Evolutionary conservation across 1,140 invertebrate species (phyloP), one percentile per base, ranked within the genome.

Genomic region (Epicauta chinensis): DNA sequence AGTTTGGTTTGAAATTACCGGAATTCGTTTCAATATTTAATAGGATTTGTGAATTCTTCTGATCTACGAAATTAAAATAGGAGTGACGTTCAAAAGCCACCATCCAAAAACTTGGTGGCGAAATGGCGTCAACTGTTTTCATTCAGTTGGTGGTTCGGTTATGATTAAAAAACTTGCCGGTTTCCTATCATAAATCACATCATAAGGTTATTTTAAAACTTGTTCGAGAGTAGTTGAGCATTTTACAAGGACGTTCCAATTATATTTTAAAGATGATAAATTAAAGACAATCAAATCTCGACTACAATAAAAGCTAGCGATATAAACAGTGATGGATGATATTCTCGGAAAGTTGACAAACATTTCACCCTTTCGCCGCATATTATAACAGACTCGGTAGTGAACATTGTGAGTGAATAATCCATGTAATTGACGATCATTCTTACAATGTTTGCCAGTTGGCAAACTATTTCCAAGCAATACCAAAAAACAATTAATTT

Each of bases 241-340:
- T 56, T 56, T 53, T 52, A 56, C 55, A 51, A 51, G 48, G 43
- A 45, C 53, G 53, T 51, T 51, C 51, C 53, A 56, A 56, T 56
- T 56, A 52, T 56, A 46, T 42, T 44, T 48, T 37, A 48, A 53
- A 56, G 51, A 56, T 53, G 55, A 56, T 56, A 56, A 56, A 56
- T 56, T 56, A 46, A 46, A 23, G 44, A 23, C 43, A 42, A 48
- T 53, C 50, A 48, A 47, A 56, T 53, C 16, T 48, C 53, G 47
- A 56, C 49, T 50, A 29, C 51, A 55, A 55, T 55, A 55, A 51
- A 56, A 56, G 41, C 38, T 7, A 17, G 15, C 12, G 39, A 31
- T 38, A 49, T 39, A 23, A 23, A 53, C 41, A 49, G 48, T 56
- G 51, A 56, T 56, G 41, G 51, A 56, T 56, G 55, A 46, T 43